These are phyloP conservation scores for Opisthograptis luteolata DNA, from an alignment of 2,888 invertebrate species.

Conservation along the genomic window DNA sequence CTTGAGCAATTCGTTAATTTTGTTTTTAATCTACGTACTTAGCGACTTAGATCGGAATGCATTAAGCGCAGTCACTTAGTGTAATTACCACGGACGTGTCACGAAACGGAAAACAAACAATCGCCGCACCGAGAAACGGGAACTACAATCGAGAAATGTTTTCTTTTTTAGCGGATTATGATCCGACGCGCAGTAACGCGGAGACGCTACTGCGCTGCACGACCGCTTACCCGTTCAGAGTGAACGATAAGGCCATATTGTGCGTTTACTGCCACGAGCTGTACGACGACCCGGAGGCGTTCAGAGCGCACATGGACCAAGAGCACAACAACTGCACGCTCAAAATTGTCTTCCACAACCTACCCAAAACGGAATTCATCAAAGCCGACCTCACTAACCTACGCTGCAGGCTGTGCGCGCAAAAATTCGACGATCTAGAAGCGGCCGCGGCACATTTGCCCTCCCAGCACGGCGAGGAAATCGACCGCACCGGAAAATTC, in stretches of 20 bases:
- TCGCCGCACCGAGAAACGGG: constrained; percentile 13
- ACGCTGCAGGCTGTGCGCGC: constrained; percentile 59
- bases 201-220: constrained; percentile 66
- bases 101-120: constrained; percentile 7
- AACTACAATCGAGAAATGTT: constrained; percentile 49
- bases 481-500: constrained; percentile 54
- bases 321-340: constrained; percentile 66
- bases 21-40: no score
- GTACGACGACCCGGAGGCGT: constrained; percentile 64
- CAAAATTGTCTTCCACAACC: constrained; percentile 66
- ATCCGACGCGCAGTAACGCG: constrained; percentile 72
- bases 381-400: constrained; percentile 70
- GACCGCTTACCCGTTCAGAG: constrained; percentile 76
- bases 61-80: no score
- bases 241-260: constrained; percentile 72
- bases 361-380: constrained; percentile 71
- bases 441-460: constrained; percentile 58
- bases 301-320: constrained; percentile 64
- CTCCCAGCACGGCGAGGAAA: constrained; percentile 47
- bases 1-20: no score
- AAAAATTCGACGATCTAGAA: constrained; percentile 50
- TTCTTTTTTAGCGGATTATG: constrained; percentile 77
- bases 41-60: no score
- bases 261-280: constrained; percentile 76
- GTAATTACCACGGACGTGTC: background rate